Percentiles rank a stretch among this genome's conserved stretches.
Conservation (phyloP, 2,113 vertebrate species). For the Noctilio leporinus region DNA sequence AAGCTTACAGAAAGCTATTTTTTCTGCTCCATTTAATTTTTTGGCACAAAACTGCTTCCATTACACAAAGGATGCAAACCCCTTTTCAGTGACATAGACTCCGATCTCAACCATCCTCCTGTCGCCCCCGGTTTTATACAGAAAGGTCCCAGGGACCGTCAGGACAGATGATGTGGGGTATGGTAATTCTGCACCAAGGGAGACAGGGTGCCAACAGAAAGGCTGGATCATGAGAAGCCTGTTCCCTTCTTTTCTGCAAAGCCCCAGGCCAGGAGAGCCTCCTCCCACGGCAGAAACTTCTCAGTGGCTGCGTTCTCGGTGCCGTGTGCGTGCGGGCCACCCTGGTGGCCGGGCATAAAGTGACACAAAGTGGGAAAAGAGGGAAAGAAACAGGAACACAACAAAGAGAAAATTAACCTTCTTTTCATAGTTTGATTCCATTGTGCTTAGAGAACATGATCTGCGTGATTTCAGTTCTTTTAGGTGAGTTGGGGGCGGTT, state of each 20-base stretch:
- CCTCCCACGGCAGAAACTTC: not conserved
- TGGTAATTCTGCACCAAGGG: not conserved
- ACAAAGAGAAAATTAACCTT: not conserved
- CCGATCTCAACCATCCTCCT: not conserved
- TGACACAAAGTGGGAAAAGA: not conserved
- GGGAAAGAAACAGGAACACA: not conserved
- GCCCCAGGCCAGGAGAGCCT: not conserved
- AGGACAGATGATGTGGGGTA: not conserved
- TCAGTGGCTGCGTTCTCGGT: not conserved
- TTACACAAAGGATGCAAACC: not conserved
- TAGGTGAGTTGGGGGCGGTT: not conserved
- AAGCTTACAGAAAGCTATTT: slow-evolving; percentile 41
- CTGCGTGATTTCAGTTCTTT: not conserved
- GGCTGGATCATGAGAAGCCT: not conserved
- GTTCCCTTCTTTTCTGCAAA: not conserved
- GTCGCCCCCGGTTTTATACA: not conserved
- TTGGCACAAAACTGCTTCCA: slow-evolving; percentile 35
- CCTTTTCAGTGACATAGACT: not conserved
- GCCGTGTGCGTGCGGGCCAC: not conserved
- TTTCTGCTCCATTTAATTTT: slow-evolving; percentile 52
- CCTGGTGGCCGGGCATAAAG: accelerated
- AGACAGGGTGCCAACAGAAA: not conserved
- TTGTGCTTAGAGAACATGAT: not conserved
- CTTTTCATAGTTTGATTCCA: not conserved
- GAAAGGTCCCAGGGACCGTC: not conserved